These are phyloP conservation scores for Galbula dea DNA, from an alignment of 2,113 vertebrate species.

Conservation along the genomic window DNA sequence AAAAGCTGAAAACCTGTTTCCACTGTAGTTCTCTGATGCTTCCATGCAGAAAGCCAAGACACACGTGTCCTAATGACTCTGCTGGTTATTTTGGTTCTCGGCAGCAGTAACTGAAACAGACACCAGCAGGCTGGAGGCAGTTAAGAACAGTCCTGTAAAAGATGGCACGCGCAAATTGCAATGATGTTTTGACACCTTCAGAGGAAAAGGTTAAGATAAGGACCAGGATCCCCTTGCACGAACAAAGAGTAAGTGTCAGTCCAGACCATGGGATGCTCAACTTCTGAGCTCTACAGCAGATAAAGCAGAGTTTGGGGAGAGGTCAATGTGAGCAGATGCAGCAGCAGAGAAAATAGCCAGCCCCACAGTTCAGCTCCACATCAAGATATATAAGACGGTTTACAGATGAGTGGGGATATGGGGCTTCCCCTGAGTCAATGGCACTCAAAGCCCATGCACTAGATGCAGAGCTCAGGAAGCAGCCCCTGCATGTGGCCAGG, in stretches of 20 bases:
- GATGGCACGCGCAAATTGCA: neutral
- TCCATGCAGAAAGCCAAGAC: neutral
- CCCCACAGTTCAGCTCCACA: fast-evolving
- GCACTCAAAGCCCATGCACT: neutral
- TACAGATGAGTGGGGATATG: neutral
- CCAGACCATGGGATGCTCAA: neutral
- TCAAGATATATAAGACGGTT: fast-evolving
- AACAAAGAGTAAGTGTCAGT: neutral
- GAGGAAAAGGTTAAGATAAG: neutral
- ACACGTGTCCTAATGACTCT: neutral
- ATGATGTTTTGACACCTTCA: neutral
- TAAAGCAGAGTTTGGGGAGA: neutral
- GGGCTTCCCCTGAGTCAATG: neutral
- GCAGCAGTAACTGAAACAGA: neutral
- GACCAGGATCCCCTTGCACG: neutral
- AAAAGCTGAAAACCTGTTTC: neutral
- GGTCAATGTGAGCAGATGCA: fast-evolving
- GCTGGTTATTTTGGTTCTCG: neutral
- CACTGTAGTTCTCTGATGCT: neutral
- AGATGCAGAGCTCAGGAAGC: neutral
- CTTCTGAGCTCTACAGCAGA: neutral
- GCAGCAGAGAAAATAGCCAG: neutral
- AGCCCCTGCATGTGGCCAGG: fast-evolving
- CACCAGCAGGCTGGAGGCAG: neutral
- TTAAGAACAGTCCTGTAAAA: neutral